phyloP scores from a whole-genome alignment of 2,797 vertebrate genomes.

The Periophthalmus magnuspinnatus region DNA sequence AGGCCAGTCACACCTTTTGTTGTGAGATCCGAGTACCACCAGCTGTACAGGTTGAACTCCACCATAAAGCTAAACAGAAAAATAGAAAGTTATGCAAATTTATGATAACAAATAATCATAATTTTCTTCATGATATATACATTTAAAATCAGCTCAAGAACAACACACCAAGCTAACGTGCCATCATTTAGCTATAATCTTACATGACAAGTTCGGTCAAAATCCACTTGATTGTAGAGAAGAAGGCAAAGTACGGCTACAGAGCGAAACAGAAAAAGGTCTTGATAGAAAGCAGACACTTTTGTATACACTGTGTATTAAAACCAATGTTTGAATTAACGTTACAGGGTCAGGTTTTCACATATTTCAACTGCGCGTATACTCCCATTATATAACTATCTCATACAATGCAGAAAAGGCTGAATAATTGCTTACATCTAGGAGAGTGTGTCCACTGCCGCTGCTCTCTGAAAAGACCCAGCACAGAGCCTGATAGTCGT shows the following conservation, averaged over 20 bases:
- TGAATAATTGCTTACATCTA: slow-evolving; percentile 85
- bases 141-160: background rate
- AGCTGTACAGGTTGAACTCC: slow-evolving; percentile 97
- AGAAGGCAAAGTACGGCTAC: slow-evolving; percentile 93
- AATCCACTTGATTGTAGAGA: slow-evolving; percentile 92
- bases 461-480: slow-evolving; percentile 92
- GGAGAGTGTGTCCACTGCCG: slow-evolving; percentile 85
- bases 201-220: slow-evolving; percentile 96
- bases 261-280: slow-evolving; percentile 20
- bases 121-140: background rate
- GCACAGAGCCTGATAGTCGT: slow-evolving; percentile 92
- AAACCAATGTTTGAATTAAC: background rate
- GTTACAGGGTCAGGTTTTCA: background rate
- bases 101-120: background rate
- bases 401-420: background rate
- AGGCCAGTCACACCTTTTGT: slow-evolving; percentile 83
- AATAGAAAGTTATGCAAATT: slow-evolving; percentile 30
- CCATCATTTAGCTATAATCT: slow-evolving; percentile 65
- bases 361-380: background rate
- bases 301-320: background rate
- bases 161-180: background rate
- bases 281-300: background rate
- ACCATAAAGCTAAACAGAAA: slow-evolving; percentile 87
- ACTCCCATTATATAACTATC: background rate
- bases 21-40: slow-evolving; percentile 93